Base-by-base conservation (phyloP, 2,888 invertebrate genomes). In the Macrosoma leucophasiata region DNA sequence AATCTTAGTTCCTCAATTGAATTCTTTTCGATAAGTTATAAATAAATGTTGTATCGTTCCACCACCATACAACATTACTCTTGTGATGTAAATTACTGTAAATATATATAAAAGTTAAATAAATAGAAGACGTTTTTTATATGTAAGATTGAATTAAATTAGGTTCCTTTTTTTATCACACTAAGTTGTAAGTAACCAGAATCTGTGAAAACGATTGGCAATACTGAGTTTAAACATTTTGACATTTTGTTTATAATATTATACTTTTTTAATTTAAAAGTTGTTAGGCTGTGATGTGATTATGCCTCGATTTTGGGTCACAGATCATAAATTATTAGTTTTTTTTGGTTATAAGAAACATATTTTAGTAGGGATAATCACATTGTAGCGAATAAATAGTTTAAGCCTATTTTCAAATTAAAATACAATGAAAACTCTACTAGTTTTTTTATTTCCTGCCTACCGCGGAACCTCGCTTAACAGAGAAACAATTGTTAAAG, bases 51-150 rank as follows among this genome's bases (percentile, higher is more conserved):
- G 56, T 62, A 46, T 58, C 45, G 41, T n/a, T n/a, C n/a, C n/a
- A 41, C 64, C 70, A 67, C 66, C 69, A 63, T 70, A 63, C 71
- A 58, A 60, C 62, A 62, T 59, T 48, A 58, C 62, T 60, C 64
- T 64, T 75, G 78, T 77, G 77, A 81, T 84, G 82, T 84, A 84
- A 82, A 82, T 81, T 82, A 79, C 71, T 84, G 82, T 84, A 84
- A 66, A 79, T 81, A 77, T 39, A 34, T 35, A 48, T 44, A 46
- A 64, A 64, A 60, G 65, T 61, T 60, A 65, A 55, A 62, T 57
- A 59, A 50, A n/a, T n/a, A n/a, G n/a, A n/a, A n/a, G n/a, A n/a
- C n/a, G n/a, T n/a, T 44, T 52, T 64, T 57, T 62, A 63, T 66
- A 58, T 52, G 57, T 76, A 76, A 75, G 73, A 55, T 71, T 54